Base-by-base conservation (phyloP, 1,140 invertebrate species). In the Berghia stephanieae region DNA sequence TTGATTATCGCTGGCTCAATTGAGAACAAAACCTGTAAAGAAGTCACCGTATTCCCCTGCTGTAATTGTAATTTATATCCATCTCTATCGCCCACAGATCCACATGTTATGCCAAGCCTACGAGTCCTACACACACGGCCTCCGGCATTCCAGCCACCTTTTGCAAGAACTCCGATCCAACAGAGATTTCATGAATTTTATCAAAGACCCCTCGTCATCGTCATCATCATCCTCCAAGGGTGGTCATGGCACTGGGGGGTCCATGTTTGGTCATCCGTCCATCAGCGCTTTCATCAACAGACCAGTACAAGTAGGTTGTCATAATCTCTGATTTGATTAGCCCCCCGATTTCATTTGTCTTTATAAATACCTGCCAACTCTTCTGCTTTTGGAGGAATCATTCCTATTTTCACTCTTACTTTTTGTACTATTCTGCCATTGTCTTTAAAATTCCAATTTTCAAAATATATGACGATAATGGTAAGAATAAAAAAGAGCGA, bases 51-150 rank as follows among this genome's bases (percentile, higher is more conserved):
- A n/a, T n/a, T n/a, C n/a, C n/a, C n/a, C n/a, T n/a, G n/a, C n/a
- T n/a, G n/a, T n/a, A n/a, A n/a, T n/a, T n/a, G n/a, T n/a, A n/a
- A n/a, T n/a, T n/a, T n/a, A n/a, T n/a, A n/a, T n/a, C n/a, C n/a
- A n/a, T n/a, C n/a, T n/a, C n/a, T n/a, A n/a, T 36, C 21, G 38
- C 42, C 73, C 82, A 3, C 43, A 85, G 84, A 80, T 86, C 27
- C 84, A 87, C 69, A 85, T 87, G 85, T 71, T 87, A 24, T 84
- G 84, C 66, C 85, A 87, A 75, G 85, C 85, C 13, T 86, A 87
- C 72, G 83, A 87, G 21, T 73, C 83, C 31, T 87, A 87, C 66
- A 82, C 86, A 13, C 78, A 80, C 40, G 86, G 86, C 43, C 78
- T 87, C n/a, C 72, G 75, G 21, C 78, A 81, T 40, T 83, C 85